Conservation (phyloP, 2,797 vertebrate genomes). For the Sebastes kiyomatsui region DNA sequence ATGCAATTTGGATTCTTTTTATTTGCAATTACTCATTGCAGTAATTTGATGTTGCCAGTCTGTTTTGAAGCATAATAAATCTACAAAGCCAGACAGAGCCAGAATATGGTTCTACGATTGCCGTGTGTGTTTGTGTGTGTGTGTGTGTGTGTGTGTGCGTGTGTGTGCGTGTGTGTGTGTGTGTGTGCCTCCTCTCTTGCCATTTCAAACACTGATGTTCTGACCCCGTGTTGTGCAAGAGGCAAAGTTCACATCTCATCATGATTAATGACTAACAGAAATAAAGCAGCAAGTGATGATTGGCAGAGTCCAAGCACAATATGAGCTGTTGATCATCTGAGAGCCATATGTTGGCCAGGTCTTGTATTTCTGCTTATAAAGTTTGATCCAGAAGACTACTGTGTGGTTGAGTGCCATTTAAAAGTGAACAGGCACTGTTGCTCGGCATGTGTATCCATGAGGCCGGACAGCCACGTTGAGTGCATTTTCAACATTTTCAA, state of each 20-base stretch:
- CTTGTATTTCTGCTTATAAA: neutral
- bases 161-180: neutral
- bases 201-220: neutral
- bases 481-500: neutral
- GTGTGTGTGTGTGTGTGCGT: neutral
- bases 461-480: neutral
- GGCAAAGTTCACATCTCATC: constrained; percentile 15
- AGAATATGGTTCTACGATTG: neutral
- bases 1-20: neutral
- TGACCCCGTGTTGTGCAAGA: neutral
- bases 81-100: neutral
- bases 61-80: neutral
- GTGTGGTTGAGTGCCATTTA: neutral
- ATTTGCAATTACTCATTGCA: neutral
- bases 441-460: neutral
- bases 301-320: neutral
- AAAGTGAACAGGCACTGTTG: neutral
- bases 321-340: neutral
- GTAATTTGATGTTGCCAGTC: neutral
- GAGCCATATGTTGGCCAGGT: neutral
- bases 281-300: constrained; percentile 5
- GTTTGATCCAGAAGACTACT: neutral
- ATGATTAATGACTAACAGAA: neutral
- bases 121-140: neutral
- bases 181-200: neutral